Evolutionary conservation across 2,113 vertebrate species (phyloP).

Genomic region (Bubo scandiacus): DNA sequence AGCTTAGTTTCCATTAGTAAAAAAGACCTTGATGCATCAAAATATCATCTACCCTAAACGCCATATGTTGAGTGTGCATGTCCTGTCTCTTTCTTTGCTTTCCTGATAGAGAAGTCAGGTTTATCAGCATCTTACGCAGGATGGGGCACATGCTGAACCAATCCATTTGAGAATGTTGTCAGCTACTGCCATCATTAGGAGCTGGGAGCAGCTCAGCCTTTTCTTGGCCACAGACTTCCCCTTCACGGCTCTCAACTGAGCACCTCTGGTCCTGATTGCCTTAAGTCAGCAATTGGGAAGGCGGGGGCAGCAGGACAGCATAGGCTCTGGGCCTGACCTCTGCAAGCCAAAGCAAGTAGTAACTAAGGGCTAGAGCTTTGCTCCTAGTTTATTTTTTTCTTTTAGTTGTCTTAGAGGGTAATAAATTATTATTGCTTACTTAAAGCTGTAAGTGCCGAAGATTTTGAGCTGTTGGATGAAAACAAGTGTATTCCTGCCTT

Average conservation of each 20-base stretch:
- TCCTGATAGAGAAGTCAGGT: not conserved
- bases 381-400: not conserved
- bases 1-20: not conserved
- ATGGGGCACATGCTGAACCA: too few relatives aligned
- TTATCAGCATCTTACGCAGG: not conserved
- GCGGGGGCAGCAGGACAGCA: not conserved
- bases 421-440: not conserved
- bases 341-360: not conserved
- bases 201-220: not conserved
- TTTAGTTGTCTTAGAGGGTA: not conserved
- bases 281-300: rapidly evolving
- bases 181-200: not conserved
- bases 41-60: not conserved
- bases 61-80: not conserved
- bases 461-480: not conserved
- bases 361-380: not conserved
- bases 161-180: not conserved
- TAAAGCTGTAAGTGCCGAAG: not conserved
- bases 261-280: not conserved
- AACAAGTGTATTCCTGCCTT: not conserved
- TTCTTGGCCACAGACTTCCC: not conserved
- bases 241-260: rapidly evolving
- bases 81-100: not conserved
- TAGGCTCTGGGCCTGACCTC: not conserved
- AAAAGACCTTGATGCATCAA: not conserved